These are phyloP conservation scores for Chloroclysta siterata DNA, from an alignment of 2,888 invertebrate species.

Conservation along the genomic window DNA sequence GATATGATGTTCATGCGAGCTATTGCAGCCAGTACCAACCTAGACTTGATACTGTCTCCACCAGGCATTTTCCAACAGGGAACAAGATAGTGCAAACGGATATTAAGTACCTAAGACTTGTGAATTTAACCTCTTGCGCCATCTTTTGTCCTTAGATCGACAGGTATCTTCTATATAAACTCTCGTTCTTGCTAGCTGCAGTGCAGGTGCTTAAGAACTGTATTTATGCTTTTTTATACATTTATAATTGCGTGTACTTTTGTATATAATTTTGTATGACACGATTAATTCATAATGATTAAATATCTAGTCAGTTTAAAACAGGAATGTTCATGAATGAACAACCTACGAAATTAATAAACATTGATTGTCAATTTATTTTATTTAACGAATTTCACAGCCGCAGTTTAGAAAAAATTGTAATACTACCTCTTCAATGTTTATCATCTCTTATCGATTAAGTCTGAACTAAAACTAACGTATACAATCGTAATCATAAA, in stretches of 20 bases:
- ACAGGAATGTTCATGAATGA: background rate
- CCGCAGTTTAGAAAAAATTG: slow-evolving; percentile 14
- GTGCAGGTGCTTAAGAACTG: background rate
- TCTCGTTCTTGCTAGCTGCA: background rate
- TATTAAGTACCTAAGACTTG: background rate
- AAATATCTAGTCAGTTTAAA: slow-evolving; percentile 2
- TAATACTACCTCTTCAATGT: background rate
- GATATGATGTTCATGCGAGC: slow-evolving; percentile 88
- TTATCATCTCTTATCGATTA: background rate
- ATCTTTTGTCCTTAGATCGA: slow-evolving; percentile 33
- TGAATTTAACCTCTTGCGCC: background rate
- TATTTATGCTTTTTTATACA: slow-evolving; percentile 7
- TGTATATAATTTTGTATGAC: slow-evolving; percentile 3
- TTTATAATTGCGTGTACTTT: slow-evolving; percentile 7
- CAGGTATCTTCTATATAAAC: background rate
- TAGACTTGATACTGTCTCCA: slow-evolving; percentile 87
- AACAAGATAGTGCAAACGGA: slow-evolving; percentile 24
- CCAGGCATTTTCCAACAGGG: slow-evolving; percentile 83
- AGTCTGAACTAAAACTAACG: too few species aligned
- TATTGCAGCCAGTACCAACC: slow-evolving; percentile 87
- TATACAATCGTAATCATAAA: too few species aligned
- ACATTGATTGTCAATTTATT: slow-evolving; percentile 34
- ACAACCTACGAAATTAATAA: background rate
- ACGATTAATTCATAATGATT: background rate
- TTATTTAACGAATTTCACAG: slow-evolving; percentile 38